Conservation (phyloP, 2,113 vertebrate genomes). For the Diadophis punctatus region DNA sequence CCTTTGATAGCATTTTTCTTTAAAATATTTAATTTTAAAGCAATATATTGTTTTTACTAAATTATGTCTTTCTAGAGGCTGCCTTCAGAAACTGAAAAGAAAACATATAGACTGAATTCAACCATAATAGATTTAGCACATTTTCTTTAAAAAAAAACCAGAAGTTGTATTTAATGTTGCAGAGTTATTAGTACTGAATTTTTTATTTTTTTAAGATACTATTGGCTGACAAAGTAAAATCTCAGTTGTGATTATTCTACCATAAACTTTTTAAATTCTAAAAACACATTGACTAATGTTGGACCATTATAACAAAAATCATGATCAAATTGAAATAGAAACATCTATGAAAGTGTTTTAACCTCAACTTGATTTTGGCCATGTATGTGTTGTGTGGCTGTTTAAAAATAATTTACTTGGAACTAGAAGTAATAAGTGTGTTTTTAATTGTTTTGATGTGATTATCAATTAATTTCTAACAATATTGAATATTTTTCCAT, state of each 20-base stretch:
- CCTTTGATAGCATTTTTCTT: constrained; percentile 38
- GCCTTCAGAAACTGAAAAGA: constrained; percentile 26
- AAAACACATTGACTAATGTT: not conserved
- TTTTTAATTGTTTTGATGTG: not conserved
- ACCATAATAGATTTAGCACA: not conserved
- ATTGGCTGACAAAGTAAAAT: constrained; percentile 23
- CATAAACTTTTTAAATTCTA: not conserved
- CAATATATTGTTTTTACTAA: constrained; percentile 28
- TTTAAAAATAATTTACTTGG: not conserved
- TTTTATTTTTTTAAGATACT: constrained; percentile 30
- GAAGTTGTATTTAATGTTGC: constrained; percentile 15
- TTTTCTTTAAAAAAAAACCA: constrained; percentile 2
- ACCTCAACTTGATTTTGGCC: not conserved
- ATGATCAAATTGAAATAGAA: not conserved
- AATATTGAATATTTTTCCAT: not conserved
- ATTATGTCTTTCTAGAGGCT: constrained; percentile 27
- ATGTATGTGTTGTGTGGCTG: not conserved
- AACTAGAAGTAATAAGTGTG: not conserved
- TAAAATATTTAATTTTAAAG: constrained; percentile 24
- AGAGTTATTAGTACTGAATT: constrained; percentile 24
- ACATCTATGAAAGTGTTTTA: not conserved
- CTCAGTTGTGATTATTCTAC: not conserved
- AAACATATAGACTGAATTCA: not conserved
- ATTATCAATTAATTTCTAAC: not conserved
- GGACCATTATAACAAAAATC: not conserved